Conservation (phyloP, 2,888 invertebrate genomes). For the Danaus chrysippus region DNA sequence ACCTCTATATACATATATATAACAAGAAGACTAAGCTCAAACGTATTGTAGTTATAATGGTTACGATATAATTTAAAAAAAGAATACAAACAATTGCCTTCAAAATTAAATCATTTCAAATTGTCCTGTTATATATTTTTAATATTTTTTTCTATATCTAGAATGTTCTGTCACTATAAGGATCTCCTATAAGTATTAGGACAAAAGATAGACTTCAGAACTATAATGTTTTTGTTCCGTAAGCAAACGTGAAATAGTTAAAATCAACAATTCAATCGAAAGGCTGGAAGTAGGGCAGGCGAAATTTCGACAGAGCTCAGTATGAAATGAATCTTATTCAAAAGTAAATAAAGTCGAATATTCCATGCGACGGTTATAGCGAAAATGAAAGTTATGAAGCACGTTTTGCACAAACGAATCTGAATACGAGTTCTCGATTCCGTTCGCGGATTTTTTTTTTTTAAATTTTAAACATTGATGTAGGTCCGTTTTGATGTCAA, state of each 20-base stretch:
- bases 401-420: slow-evolving; percentile 73
- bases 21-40: too few species aligned
- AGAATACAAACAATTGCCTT: too few species aligned
- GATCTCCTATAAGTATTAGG: not conserved
- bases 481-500: slow-evolving; percentile 27
- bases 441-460: slow-evolving; percentile 27
- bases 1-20: too few species aligned
- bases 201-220: slow-evolving; percentile 22
- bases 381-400: slow-evolving; percentile 73
- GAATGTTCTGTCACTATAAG: not conserved
- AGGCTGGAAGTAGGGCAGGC: slow-evolving; percentile 68
- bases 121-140: too few species aligned
- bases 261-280: slow-evolving; percentile 69
- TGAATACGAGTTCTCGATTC: slow-evolving; percentile 55
- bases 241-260: slow-evolving; percentile 59
- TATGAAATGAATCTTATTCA: slow-evolving; percentile 39
- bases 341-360: slow-evolving; percentile 39
- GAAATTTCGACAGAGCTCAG: slow-evolving; percentile 49
- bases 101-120: too few species aligned
- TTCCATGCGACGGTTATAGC: slow-evolving; percentile 38
- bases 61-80: too few species aligned
- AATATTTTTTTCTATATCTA: not conserved
- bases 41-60: too few species aligned
- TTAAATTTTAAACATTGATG: slow-evolving; percentile 30
- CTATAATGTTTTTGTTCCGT: slow-evolving; percentile 44